Evolutionary conservation across 1,140 invertebrate species (phyloP), one percentile per base, ranked within the genome.

Genomic region (Tetramorium alpestre): DNA sequence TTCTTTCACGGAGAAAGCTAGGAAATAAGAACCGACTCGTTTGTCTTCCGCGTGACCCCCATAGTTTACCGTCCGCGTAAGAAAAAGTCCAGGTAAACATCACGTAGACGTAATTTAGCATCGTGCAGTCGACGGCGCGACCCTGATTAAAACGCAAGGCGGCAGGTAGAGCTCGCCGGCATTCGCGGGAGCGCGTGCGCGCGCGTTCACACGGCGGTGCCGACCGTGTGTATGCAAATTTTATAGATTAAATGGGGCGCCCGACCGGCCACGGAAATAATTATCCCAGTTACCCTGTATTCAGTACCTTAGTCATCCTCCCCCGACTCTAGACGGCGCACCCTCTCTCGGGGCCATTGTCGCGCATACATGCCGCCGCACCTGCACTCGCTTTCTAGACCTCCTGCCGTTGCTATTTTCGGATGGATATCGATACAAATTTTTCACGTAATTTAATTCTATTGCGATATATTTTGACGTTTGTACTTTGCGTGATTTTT

Each of bases 161-260:
- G 89, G 33, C 72, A 58, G 78, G 78, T 67, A 67, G 84, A 64
- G 41, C 33, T 54, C 47, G 41, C 60, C 28, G 73, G 58, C 62
- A 76, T 44, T 78, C 41, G 65, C 22, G 77, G 44, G 75, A 44
- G 62, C 38, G 72, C 58, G 85, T 28, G 51, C 18, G 13, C 69
- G 51, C 65, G 56, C 54, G 87, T 65, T 81, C 28, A 69, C 54
- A 67, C 44, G 49, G 47, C 33, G 76, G 47, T 67, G 58, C 41
- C 33, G 56, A 44, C 54, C 80, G 41, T 84, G 87, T 86, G 70
- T 88, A 92, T 92, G 92, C 92, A 93, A 93, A 93, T 93, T 93
- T 92, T 92, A 93, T 92, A 92, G 92, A 90, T 89, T 93, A 93
- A 93, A 92, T 90, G 91, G 91, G 72, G 75, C 88, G 86, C 54